Percentiles rank a stretch among this genome's conserved stretches.
Conservation (phyloP, 2,888 invertebrate species). For the Pilophorus perplexus region DNA sequence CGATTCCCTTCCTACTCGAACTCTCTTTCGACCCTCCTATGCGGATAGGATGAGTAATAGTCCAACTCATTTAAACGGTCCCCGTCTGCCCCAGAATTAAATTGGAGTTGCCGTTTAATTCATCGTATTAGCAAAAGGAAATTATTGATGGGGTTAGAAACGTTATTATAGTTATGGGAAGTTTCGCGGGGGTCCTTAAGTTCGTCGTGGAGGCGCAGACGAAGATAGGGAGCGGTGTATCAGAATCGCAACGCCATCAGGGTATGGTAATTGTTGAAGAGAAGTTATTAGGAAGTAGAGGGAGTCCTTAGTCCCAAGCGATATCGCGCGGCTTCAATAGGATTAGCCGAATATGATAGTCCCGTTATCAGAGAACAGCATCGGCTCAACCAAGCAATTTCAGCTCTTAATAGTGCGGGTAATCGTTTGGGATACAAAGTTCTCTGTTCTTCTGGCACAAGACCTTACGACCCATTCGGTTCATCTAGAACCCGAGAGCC, state of each 20-base stretch:
- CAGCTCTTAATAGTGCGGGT: not conserved
- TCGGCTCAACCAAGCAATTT: conserved; percentile 22
- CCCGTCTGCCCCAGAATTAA: too few relatives aligned
- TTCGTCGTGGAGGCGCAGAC: not conserved
- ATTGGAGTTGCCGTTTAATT: too few relatives aligned
- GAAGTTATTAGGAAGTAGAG: conserved; percentile 26
- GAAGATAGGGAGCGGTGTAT: not conserved
- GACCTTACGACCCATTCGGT: too few relatives aligned
- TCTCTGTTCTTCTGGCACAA: too few relatives aligned
- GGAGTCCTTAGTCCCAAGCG: not conserved
- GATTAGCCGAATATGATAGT: conserved; percentile 26
- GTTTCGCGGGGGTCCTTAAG: not conserved
- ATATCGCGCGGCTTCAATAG: conserved; percentile 17
- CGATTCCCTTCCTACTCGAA: too few relatives aligned
- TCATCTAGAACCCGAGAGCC: too few relatives aligned
- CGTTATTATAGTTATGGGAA: not conserved
- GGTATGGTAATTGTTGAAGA: conserved; percentile 34
- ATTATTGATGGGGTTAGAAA: not conserved
- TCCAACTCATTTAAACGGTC: too few relatives aligned
- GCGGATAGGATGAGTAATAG: too few relatives aligned
- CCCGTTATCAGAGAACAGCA: conserved; percentile 18
- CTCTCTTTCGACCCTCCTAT: too few relatives aligned
- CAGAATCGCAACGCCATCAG: conserved; percentile 28
- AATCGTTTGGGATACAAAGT: too few relatives aligned
- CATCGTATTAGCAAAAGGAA: too few relatives aligned